Conservation (phyloP, 2,888 invertebrate genomes). For the Uloborus plumipes region DNA sequence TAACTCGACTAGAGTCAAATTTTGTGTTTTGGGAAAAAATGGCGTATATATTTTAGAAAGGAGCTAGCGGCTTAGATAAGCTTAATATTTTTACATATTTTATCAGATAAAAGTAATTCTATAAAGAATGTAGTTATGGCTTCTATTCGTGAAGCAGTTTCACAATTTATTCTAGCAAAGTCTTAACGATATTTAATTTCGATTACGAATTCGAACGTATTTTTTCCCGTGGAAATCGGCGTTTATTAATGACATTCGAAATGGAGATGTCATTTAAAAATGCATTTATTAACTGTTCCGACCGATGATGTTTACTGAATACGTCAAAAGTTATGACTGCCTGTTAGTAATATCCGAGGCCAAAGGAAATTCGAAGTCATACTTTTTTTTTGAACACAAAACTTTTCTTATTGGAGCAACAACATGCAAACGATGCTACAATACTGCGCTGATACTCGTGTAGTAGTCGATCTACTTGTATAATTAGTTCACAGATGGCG, state of each 20-base stretch:
- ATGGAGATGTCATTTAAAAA: slow-evolving; percentile 53
- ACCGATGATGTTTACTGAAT: slow-evolving; percentile 33
- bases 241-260: slow-evolving; percentile 31
- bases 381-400: no score
- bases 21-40: slow-evolving; percentile 7
- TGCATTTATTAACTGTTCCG: slow-evolving; percentile 55
- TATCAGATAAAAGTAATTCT: slow-evolving; percentile 49
- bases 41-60: slow-evolving; percentile 53
- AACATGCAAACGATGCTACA: no score
- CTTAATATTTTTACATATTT: slow-evolving; percentile 63
- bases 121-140: slow-evolving; percentile 47
- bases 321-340: slow-evolving; percentile 42
- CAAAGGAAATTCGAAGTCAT: slow-evolving; percentile 3
- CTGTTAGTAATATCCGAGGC: slow-evolving; percentile 39
- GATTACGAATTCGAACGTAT: slow-evolving; percentile 24
- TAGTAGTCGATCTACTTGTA: no score
- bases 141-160: slow-evolving; percentile 40
- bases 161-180: slow-evolving; percentile 45
- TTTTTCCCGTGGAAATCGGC: slow-evolving; percentile 25
- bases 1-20: not conserved
- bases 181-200: slow-evolving; percentile 33
- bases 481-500: no score
- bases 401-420: no score
- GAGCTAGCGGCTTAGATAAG: slow-evolving; percentile 44
- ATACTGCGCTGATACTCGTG: no score